Percentiles rank a stretch among this genome's conserved stretches.
Evolutionary conservation across 2,797 vertebrate species (phyloP).

Genomic region (Alosa sapidissima): DNA sequence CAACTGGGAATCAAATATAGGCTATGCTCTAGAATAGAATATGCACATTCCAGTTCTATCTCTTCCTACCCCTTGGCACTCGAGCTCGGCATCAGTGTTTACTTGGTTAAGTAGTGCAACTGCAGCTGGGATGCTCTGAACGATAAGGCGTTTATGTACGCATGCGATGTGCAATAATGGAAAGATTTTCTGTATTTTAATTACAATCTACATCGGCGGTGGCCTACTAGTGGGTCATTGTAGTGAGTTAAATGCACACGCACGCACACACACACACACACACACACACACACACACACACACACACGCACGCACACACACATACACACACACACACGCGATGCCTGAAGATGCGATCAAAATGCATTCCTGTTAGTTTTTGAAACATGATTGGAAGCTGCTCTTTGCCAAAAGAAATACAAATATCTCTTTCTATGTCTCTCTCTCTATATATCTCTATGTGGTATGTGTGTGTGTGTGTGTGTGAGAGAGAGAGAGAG

Average conservation of each 20-base stretch:
- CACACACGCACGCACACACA: neutral
- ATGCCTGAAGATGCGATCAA: neutral
- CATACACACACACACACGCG: no score
- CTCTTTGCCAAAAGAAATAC: neutral
- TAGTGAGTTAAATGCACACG: neutral
- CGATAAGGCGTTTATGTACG: neutral
- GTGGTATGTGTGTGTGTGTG: slow-evolving; percentile 10
- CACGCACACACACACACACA: no score
- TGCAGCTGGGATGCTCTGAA: neutral
- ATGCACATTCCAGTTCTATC: neutral
- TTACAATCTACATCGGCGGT: neutral
- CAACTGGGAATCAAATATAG: neutral
- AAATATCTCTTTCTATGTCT: slow-evolving; percentile 46
- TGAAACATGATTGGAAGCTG: neutral
- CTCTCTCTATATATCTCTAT: neutral
- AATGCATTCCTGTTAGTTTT: neutral
- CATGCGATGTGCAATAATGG: neutral
- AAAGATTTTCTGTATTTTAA: neutral
- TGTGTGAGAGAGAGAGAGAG: neutral
- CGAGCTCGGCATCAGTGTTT: neutral
- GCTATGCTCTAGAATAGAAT: neutral
- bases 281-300: no score
- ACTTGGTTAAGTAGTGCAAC: neutral
- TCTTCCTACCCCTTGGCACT: neutral
- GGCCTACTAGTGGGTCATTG: neutral